Evolutionary conservation across 2,113 vertebrate species (phyloP).

Genomic region (Micronisus gabar): DNA sequence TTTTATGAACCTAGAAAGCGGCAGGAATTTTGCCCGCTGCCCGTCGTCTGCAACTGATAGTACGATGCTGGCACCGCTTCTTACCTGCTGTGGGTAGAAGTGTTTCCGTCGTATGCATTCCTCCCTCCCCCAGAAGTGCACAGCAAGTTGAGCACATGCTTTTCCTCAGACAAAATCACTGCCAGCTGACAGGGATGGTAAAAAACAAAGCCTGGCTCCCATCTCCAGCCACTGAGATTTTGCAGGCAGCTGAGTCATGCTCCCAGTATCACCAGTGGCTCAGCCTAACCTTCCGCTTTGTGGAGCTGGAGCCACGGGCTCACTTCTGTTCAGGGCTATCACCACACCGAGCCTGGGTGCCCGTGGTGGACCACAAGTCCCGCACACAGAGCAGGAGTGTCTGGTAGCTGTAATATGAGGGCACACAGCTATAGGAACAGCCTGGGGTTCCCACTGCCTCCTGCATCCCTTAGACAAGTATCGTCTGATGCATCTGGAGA

Average conservation of each 20-base stretch:
- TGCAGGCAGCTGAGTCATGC: not conserved
- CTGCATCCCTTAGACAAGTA: not conserved
- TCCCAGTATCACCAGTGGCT: not conserved
- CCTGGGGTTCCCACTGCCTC: not conserved
- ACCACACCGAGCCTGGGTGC: not conserved
- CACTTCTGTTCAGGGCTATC: not conserved
- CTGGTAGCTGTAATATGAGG: not conserved
- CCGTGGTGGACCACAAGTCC: fast-evolving
- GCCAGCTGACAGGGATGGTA: not conserved
- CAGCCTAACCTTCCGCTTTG: not conserved
- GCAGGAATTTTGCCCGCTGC: not conserved
- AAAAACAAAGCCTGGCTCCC: not conserved
- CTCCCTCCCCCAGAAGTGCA: not conserved
- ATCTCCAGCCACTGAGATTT: not conserved
- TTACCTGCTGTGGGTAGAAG: not conserved
- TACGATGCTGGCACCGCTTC: not conserved
- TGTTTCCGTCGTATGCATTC: not conserved
- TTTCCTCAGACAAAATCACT: not conserved
- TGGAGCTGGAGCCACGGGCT: not conserved
- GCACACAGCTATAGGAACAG: not conserved
- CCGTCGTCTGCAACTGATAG: not conserved
- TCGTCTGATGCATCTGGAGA: fast-evolving
- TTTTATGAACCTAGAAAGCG: not conserved
- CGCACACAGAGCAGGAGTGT: not conserved
- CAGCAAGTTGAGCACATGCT: not conserved